Base-by-base conservation (phyloP, 2,113 vertebrate species). In the Thymallus thymallus region DNA sequence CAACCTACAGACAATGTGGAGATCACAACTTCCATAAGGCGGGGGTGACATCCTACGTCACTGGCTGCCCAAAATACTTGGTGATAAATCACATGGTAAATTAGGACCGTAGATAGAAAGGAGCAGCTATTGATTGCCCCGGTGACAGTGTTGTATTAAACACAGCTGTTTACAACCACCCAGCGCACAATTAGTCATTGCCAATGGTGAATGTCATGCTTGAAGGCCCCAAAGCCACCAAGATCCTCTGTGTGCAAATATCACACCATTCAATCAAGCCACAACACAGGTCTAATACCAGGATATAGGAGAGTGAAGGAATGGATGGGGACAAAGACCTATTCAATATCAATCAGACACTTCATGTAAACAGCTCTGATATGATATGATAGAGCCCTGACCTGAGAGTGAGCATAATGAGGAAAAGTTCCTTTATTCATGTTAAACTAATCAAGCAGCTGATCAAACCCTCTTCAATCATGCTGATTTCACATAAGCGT, bases 171-270 rank as follows among this genome's bases (percentile, higher is more conserved):
- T 72, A 62, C 68, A 78, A 66, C 69, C 18, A 76, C 80, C 20
- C 35, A 10, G 9, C 0, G n/a, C 62, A 30, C 30, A 65, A 89
- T 87, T 78, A 80, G 86, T 88, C 88, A 89, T 70, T 76, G 79
- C 84, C 81, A 74, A 68, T 4, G 68, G 66, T 41, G 73, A 84
- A 85, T 76, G 80, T 76, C 79, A 80, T 18, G 4, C 69, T 72
- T 56, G 68, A 72, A 23, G 66, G 18, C 55, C 13, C 66, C 29
- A 41, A 41, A 41, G 35, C 35, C 9, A 9, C 35, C 12, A 23
- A 58, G 71, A 64, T 67, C n/a, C 7, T 64, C 10, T 30, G 13
- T 35, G 26, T 30, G 56, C 10, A 60, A 65, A 74, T 16, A 26
- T 51, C 63, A 6, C 63, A 60, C 60, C 22, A 3, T 35, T 51